Evolutionary conservation across 2,888 invertebrate genomes (phyloP), one percentile per base, ranked within the genome.

Genomic region (Drosophila recens): DNA sequence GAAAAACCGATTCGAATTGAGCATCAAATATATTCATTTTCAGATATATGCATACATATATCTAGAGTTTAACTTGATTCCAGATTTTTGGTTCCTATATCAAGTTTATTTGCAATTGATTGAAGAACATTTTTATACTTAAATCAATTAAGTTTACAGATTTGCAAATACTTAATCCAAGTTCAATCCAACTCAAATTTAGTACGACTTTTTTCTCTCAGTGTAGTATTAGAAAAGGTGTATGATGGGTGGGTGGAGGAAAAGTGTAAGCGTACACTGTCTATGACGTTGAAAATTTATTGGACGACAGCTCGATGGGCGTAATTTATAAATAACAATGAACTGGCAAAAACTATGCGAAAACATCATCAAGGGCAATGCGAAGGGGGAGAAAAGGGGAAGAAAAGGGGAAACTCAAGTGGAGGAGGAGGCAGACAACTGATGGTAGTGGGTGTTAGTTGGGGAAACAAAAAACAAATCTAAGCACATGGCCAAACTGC

Each of bases 251-350:
- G 11, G 2, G 17, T n/a, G 10, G 6, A 36, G 33, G 20, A 42
- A 34, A 20, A 34, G 36, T 38, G 48, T 10, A 17, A 36, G 56
- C 17, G n/a, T n/a, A 20, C n/a, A 34, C 36, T 67, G 49, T 63
- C 57, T 56, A 62, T 77, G 67, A 49, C 73, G 67, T 46, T 64
- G 27, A 57, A 52, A 68, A 77, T 79, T 78, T 74, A 78, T 78
- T 78, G 74, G 38, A 34, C 54, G 52, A 45, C 74, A 53, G 68
- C 38, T 68, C 68, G 74, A 69, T 69, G 61, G 66, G 59, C 38
- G 17, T 56, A 27, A 59, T 36, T 54, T 74, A 74, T 74, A 74
- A 79, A 77, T 74, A 77, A 74, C 69, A 74, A 65, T 65, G 63
- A 63, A 53, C 63, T 43, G 9, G 67, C 40, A 34, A 33, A 33